phyloP scores from a whole-genome alignment of 2,113 vertebrate genomes.

The Nyctibius bracteatus region DNA sequence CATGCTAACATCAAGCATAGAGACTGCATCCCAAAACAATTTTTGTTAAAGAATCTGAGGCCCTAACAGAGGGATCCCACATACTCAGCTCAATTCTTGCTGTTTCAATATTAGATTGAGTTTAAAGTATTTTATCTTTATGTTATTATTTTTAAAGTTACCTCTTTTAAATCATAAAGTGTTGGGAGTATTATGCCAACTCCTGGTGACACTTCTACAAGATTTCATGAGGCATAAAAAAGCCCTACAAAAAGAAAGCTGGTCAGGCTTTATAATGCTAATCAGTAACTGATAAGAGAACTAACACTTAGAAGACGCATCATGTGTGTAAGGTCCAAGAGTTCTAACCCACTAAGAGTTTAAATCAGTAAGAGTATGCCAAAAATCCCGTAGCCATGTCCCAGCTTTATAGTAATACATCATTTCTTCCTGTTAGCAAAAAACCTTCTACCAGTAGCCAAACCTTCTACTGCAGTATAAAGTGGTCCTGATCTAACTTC shows the following conservation, averaged over 20 bases:
- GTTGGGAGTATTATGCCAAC: fast-evolving
- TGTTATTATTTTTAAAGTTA: not conserved
- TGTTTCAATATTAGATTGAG: not conserved
- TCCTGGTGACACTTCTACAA: not conserved
- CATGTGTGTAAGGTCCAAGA: not conserved
- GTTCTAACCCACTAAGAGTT: not conserved
- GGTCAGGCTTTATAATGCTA: not conserved
- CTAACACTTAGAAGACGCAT: not conserved
- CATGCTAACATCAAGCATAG: not conserved
- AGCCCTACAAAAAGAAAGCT: not conserved
- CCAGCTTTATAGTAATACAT: not conserved
- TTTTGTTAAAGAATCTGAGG: not conserved
- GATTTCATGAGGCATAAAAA: not conserved
- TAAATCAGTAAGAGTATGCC: not conserved
- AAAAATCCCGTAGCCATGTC: not conserved
- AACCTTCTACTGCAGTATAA: not conserved
- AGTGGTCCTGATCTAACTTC: not conserved
- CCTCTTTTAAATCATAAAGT: not conserved
- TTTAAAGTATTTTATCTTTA: not conserved
- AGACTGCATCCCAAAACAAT: not conserved
- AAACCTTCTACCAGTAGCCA: not conserved
- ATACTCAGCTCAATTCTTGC: not conserved
- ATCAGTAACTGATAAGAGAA: not conserved
- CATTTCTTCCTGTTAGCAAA: not conserved
- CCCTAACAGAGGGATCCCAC: not conserved